Percentiles rank a stretch among this genome's conserved stretches.
phyloP scores from a whole-genome alignment of 1,140 invertebrate genomes.

The Euwallacea fornicatus region DNA sequence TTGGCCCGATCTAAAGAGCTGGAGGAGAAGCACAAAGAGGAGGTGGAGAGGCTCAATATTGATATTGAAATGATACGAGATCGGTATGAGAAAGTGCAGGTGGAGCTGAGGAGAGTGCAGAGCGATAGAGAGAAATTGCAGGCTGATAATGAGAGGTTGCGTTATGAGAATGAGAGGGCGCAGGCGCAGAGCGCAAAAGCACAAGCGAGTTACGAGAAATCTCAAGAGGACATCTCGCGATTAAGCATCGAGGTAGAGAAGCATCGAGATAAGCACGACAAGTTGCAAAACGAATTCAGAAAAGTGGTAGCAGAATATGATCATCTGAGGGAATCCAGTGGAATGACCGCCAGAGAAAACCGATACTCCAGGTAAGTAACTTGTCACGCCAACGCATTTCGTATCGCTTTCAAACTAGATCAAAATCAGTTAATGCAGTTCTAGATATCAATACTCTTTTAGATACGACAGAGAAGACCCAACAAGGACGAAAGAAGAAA shows the following conservation, averaged over 20 bases:
- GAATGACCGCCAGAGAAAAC: slow-evolving; percentile 60
- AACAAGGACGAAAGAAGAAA: slow-evolving; percentile 69
- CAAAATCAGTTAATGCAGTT: not conserved
- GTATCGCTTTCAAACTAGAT: not conserved
- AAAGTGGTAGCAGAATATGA: slow-evolving; percentile 79
- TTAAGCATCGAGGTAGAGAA: slow-evolving; percentile 87
- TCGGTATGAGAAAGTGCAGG: slow-evolving; percentile 84
- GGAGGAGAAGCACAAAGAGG: slow-evolving; percentile 89
- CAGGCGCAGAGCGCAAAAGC: slow-evolving; percentile 82
- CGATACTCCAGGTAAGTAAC: slow-evolving; percentile 68
- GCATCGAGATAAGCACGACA: slow-evolving; percentile 87
- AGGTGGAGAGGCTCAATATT: slow-evolving; percentile 75
- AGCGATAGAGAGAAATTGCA: slow-evolving; percentile 84
- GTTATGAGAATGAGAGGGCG: slow-evolving; percentile 81
- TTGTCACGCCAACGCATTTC: not conserved
- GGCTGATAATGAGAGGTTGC: slow-evolving; percentile 79
- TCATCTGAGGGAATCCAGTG: slow-evolving; percentile 62
- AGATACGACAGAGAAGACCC: slow-evolving; percentile 75
- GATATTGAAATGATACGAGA: slow-evolving; percentile 85
- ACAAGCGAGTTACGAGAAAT: slow-evolving; percentile 80
- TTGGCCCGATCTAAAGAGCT: slow-evolving; percentile 80
- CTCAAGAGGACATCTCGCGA: slow-evolving; percentile 83
- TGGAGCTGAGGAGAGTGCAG: slow-evolving; percentile 77
- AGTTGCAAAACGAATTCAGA: slow-evolving; percentile 77
- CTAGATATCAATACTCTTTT: not conserved